Percentiles rank a stretch among this genome's conserved stretches.
Evolutionary conservation across 2,888 invertebrate species (phyloP).

Genomic region (Calephelis perditalis): DNA sequence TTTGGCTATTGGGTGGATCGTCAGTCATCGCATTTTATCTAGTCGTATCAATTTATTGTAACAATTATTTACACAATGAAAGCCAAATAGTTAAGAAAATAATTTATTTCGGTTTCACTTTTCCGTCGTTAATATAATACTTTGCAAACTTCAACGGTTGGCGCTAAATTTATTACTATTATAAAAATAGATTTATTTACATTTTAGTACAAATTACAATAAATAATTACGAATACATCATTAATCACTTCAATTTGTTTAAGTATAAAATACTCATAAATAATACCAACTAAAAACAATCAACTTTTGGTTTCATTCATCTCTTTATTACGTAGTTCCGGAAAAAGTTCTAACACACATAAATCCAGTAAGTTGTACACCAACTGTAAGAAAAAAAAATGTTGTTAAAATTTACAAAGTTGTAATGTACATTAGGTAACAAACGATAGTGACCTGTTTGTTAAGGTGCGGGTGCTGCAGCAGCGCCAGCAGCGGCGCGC

Average conservation of each 20-base stretch:
- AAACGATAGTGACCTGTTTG: constrained; percentile 59
- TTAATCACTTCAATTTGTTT: constrained; percentile 37
- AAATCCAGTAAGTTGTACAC: constrained; percentile 89
- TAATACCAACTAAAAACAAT: constrained; percentile 35
- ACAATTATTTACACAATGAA: constrained; percentile 4
- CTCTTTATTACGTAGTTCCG: constrained; percentile 72
- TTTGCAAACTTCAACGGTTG: constrained; percentile 19
- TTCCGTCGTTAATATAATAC: constrained; percentile 33
- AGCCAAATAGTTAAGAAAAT: constrained; percentile 45
- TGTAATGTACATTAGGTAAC: background rate
- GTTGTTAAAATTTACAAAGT: background rate
- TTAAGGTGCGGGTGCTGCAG: constrained; percentile 79
- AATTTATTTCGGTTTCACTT: constrained; percentile 50
- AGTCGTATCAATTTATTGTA: too few species aligned
- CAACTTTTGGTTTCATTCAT: constrained; percentile 47
- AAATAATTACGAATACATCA: constrained; percentile 31
- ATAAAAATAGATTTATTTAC: constrained; percentile 62
- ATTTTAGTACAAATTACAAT: constrained; percentile 42
- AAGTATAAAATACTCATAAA: constrained; percentile 31
- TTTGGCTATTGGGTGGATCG: background rate
- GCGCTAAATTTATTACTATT: constrained; percentile 36
- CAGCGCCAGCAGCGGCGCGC: constrained; percentile 37
- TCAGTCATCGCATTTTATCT: too few species aligned
- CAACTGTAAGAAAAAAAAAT: constrained; percentile 67
- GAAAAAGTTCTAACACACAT: constrained; percentile 86